A percentile compares a stretch with the other conserved stretches of the same genome.
Evolutionary conservation across 2,113 vertebrate species (phyloP).

Genomic region (Oplegnathus fasciatus): DNA sequence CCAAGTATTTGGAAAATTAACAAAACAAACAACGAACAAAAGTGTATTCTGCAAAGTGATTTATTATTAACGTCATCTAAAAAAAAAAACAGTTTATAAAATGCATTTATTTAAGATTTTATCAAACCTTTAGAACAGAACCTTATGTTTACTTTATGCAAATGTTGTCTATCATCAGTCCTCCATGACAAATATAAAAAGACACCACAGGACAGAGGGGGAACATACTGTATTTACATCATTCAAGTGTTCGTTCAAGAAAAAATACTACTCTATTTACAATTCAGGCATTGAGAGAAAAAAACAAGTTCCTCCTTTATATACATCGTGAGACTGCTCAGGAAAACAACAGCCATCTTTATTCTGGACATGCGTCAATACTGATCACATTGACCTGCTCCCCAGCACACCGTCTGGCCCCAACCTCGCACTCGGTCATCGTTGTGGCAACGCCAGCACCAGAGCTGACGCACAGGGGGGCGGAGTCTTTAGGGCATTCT

Average conservation of each 20-base stretch:
- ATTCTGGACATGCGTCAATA: slow-evolving; percentile 81
- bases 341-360: neutral
- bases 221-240: slow-evolving; percentile 21
- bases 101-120: neutral
- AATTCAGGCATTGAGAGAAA: neutral
- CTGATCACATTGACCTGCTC: slow-evolving; percentile 80
- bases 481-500: slow-evolving; percentile 77
- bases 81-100: neutral
- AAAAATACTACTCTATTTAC: slow-evolving; percentile 18
- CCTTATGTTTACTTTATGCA: neutral
- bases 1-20: neutral
- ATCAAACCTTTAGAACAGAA: neutral
- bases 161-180: neutral
- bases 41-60: neutral
- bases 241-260: neutral
- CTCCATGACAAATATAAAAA: neutral
- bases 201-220: neutral
- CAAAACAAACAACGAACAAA: neutral
- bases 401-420: slow-evolving; percentile 84
- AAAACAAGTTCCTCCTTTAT: neutral
- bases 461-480: slow-evolving; percentile 84
- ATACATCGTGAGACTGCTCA: neutral
- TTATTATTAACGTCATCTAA: slow-evolving; percentile 31
- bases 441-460: slow-evolving; percentile 56
- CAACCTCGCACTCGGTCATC: slow-evolving; percentile 88